Conservation (phyloP, 2,113 vertebrate genomes). For the Trichomycterus rosablanca region DNA sequence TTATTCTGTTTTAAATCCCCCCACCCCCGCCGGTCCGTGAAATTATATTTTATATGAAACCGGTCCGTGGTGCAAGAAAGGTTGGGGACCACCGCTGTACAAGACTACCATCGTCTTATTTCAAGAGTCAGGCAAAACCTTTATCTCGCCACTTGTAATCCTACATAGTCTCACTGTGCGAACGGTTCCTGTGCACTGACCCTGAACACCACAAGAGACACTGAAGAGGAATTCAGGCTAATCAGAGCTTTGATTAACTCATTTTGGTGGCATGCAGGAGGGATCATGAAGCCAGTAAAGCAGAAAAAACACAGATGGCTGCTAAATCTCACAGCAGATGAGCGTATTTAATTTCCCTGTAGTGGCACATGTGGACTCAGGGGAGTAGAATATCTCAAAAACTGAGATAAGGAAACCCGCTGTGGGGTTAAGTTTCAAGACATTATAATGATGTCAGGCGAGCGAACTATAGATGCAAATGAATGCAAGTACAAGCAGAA, state of each 20-base stretch:
- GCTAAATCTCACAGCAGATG: constrained; percentile 20
- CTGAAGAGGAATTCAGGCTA: constrained; percentile 31
- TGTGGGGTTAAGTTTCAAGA: too few relatives aligned
- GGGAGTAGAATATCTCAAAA: background rate
- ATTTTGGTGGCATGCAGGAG: constrained; percentile 35
- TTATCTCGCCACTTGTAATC: background rate
- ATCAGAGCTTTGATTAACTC: constrained; percentile 43
- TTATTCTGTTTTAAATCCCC: too few relatives aligned
- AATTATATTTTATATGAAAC: too few relatives aligned
- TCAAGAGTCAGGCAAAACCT: background rate
- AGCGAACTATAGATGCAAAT: too few relatives aligned
- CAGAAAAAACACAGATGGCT: constrained; percentile 43
- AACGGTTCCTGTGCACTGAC: constrained; percentile 4
- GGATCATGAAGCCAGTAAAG: constrained; percentile 22
- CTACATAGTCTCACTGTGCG: background rate
- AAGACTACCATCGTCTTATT: background rate
- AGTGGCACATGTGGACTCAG: constrained; percentile 6
- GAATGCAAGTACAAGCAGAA: too few relatives aligned
- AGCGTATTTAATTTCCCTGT: constrained; percentile 9
- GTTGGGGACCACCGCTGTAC: too few relatives aligned
- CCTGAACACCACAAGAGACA: constrained; percentile 20
- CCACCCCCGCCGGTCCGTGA: too few relatives aligned
- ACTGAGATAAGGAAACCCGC: too few relatives aligned
- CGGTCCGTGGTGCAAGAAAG: too few relatives aligned
- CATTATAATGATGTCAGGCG: too few relatives aligned